Base-by-base conservation (phyloP, 2,797 vertebrate species). In the Amphiprion clarkii region DNA sequence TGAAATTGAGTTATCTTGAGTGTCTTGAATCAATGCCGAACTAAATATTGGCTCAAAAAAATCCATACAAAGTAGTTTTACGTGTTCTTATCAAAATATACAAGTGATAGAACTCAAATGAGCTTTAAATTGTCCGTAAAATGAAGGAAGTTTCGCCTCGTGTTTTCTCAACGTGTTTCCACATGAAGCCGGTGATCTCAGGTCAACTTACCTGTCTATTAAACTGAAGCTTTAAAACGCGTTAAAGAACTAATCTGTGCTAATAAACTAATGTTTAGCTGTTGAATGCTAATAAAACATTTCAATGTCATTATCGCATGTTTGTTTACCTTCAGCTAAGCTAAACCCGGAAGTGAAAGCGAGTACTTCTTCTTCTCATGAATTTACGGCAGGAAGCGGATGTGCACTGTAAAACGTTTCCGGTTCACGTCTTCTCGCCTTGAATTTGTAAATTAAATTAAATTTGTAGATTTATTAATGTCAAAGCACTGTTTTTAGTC, bases 21-120 rank as follows among this genome's bases (percentile, higher is more conserved):
- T 25, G 0, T 11, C n/a, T 16, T 0, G 17, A 0, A 13, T 19
- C 0, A 14, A 36, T 0, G 70, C 83, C 87, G 83, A 78, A 78
- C 27, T 31, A 0, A 1, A 72, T 2, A 58, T 0, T 0, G 0
- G 0, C 1, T 23, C 0, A 0, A 7, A 1, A 17, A 1, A 0
- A 40, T 14, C 11, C 0, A 0, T 4, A 2, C 2, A 1, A 51
- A 0, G 1, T 16, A 16, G 4, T 1, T 19, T 0, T 0, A 0
- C 0, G 1, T 12, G 10, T n/a, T 27, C 4, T 12, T 39, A 2
- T 6, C 0, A 1, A 3, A 25, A 3, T 0, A 0, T 0, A 14
- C 0, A 0, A 3, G 5, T 5, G 2, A 53, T 0, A 71, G 6
- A 19, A 27, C 0, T 6, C 2, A 52, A 3, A 0, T 0, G 0